These are phyloP conservation scores for Sciurus carolinensis DNA, from an alignment of 2,797 vertebrate genomes.

Conservation along the genomic window DNA sequence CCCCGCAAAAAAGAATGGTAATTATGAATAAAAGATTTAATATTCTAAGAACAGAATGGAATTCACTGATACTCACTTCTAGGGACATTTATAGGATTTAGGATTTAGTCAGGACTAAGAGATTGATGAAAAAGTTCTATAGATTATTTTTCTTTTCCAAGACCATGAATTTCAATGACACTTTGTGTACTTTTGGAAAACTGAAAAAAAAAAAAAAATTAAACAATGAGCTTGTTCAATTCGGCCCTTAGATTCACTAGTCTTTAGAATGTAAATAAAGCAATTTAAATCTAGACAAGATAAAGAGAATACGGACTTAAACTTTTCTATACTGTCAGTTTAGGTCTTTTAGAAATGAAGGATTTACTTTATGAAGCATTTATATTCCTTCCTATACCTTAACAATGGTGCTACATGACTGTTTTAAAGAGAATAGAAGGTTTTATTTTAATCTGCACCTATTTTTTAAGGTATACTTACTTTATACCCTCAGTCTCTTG, in stretches of 20 bases:
- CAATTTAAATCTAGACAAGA: conserved; percentile 19
- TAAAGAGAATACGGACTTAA: neutral
- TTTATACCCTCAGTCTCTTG: conserved; percentile 14
- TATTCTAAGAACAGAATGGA: conserved; percentile 45
- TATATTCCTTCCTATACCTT: conserved; percentile 10
- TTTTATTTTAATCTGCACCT: conserved; percentile 44
- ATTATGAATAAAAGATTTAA: conserved; percentile 48
- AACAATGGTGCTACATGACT: neutral
- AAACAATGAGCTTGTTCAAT: conserved; percentile 31
- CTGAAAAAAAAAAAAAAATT: neutral
- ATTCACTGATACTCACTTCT: conserved; percentile 16
- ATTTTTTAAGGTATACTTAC: conserved; percentile 58
- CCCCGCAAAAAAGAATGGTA: conserved; percentile 27
- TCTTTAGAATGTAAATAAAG: conserved; percentile 68
- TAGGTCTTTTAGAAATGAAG: conserved; percentile 29
- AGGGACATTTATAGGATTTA: neutral
- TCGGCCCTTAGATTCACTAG: conserved; percentile 32
- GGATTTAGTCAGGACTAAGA: conserved; percentile 2
- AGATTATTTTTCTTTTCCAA: conserved; percentile 51
- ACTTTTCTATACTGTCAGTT: neutral
- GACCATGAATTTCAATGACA: conserved; percentile 26
- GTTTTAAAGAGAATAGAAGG: conserved; percentile 29
- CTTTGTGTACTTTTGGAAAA: conserved; percentile 40
- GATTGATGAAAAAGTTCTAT: conserved; percentile 3
- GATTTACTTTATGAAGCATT: conserved; percentile 46